These are phyloP conservation scores for Lagria hirta DNA, from an alignment of 2,888 invertebrate species.

Conservation along the genomic window DNA sequence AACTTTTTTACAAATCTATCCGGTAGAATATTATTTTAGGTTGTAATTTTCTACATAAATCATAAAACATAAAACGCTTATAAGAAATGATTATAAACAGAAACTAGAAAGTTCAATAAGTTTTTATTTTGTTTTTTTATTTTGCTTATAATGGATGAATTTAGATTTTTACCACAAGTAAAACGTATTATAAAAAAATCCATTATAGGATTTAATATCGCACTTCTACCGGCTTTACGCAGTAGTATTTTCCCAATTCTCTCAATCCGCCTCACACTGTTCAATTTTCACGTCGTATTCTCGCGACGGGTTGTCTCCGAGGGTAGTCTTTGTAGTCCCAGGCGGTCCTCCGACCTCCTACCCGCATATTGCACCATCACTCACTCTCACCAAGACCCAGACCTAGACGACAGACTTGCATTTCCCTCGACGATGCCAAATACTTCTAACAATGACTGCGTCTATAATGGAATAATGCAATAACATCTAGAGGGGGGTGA, in stretches of 20 bases:
- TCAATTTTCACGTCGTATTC: slow-evolving; percentile 45
- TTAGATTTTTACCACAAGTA: too few relatives aligned
- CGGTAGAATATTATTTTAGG: too few relatives aligned
- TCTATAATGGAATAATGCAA: slow-evolving; percentile 41
- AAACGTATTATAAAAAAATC: too few relatives aligned
- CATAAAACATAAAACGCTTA: too few relatives aligned
- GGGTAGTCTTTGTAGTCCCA: slow-evolving; percentile 31
- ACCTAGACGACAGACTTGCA: slow-evolving; percentile 37
- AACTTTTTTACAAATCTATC: too few relatives aligned
- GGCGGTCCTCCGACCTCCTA: slow-evolving; percentile 40
- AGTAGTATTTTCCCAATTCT: slow-evolving; percentile 32
- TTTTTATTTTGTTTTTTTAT: too few relatives aligned
- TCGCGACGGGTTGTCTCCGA: slow-evolving; percentile 37
- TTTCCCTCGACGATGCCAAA: slow-evolving; percentile 41
- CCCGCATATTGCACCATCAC: slow-evolving; percentile 46
- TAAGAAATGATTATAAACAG: too few relatives aligned
- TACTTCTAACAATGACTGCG: slow-evolving; percentile 36
- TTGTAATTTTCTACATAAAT: too few relatives aligned
- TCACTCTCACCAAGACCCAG: slow-evolving; percentile 39
- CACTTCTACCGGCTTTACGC: slow-evolving; percentile 34
- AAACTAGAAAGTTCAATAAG: too few relatives aligned
- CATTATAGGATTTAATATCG: too few relatives aligned
- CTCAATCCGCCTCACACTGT: slow-evolving; percentile 39
- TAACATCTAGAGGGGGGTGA: slow-evolving; percentile 28
- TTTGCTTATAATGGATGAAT: too few relatives aligned